Percentiles rank a stretch among this genome's conserved stretches.
Conservation (phyloP, 2,113 vertebrate species). For the Caloenas nicobarica region DNA sequence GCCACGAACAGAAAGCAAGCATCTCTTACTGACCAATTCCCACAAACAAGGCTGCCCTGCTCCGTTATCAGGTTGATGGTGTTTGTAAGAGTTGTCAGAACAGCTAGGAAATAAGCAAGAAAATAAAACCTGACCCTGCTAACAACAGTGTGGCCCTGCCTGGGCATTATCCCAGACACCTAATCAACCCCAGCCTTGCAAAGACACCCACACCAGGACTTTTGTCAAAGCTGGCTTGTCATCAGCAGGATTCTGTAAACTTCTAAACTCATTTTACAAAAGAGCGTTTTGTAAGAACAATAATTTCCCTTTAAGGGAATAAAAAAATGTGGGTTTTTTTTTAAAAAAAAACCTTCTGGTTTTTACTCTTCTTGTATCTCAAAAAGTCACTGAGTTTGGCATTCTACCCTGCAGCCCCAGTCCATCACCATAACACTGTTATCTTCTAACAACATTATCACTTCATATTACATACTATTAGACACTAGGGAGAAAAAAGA, state of each 20-base stretch:
- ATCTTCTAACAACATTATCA: neutral
- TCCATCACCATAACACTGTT: neutral
- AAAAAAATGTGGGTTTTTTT: neutral
- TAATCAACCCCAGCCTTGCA: constrained; percentile 9
- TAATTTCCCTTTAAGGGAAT: neutral
- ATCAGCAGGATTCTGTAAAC: neutral
- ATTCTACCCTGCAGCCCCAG: neutral
- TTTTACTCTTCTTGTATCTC: neutral
- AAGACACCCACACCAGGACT: neutral
- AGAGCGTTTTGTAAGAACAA: neutral
- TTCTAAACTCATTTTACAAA: neutral
- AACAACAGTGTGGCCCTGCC: neutral
- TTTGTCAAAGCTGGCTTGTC: neutral
- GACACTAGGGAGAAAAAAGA: neutral
- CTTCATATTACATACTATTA: neutral
- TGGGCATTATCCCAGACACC: neutral
- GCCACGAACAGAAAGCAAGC: neutral
- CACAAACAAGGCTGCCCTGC: neutral
- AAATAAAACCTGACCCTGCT: neutral
- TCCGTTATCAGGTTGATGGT: neutral
- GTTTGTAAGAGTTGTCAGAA: neutral
- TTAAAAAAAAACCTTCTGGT: neutral
- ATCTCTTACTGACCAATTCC: neutral
- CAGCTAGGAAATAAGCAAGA: neutral
- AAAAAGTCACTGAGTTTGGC: neutral